Base-by-base conservation (phyloP, 2,113 vertebrate genomes). In the Acrocephalus arundinaceus region DNA sequence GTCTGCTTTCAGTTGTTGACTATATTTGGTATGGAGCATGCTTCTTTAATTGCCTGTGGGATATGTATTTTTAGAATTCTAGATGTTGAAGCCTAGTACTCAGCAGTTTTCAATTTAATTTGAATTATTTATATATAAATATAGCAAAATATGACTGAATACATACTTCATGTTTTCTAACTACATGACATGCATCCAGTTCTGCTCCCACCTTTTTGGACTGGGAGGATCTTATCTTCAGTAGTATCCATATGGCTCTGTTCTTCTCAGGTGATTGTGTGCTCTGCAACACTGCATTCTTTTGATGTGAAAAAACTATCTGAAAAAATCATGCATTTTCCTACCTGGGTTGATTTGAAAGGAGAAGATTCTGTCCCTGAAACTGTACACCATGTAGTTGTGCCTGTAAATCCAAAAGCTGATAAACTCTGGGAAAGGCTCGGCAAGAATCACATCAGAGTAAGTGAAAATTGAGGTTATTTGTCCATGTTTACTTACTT, bases 261-360 rank as follows among this genome's bases (percentile, higher is more conserved):
- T 45, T 93, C 1, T 91, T 80, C n/a, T 43, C 78, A 99, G 99
- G 99, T 99, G 92, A 99, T 99, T 11, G 99, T 99, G 48, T 99
- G 99, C 93, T 99, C 99, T 39, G 99, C 99, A 67, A 99, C 99
- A 4, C 97, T 99, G 68, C 99, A 99, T 96, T 99, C 99, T 12
- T 99, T 99, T 24, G 99, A 99, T 66, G 99, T 99, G 39, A 99
- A 99, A 98, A 99, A 99, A 86, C 96, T 99, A 7, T 99, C 99
- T 0, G 99, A 99, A 94, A 99, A 99, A 91, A 99, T 99, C 90
- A 99, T 99, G 99, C 99, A 99, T 96, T 99, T 99, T 85, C 99
- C 99, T 51, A 99, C 99, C 0, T 99, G 99, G 99, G 99, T 99
- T 67, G 99, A 99, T 93, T 95, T 99, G 90, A 99, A 99, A 98